Percentiles rank a stretch among this genome's conserved stretches.
Evolutionary conservation across 1,140 invertebrate species (phyloP).

Genomic region (Chironomus tepperi): DNA sequence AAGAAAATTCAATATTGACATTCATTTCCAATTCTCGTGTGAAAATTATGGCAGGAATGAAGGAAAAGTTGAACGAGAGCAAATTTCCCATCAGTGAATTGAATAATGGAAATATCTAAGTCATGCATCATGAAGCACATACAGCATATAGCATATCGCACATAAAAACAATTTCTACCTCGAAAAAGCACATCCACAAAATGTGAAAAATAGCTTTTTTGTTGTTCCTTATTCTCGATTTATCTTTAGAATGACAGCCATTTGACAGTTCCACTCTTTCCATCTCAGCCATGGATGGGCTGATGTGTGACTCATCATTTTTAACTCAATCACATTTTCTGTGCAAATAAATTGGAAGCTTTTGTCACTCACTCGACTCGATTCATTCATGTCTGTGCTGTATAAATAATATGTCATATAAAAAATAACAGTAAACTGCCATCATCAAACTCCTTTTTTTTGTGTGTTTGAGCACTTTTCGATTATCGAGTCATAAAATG

Average conservation of each 20-base stretch:
- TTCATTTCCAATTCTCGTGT: not conserved
- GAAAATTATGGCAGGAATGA: not conserved
- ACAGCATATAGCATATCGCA: not conserved
- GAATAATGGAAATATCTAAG: not conserved
- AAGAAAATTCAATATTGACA: not conserved
- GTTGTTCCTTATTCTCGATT: not conserved
- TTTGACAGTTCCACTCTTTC: not conserved
- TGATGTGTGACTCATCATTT: not conserved
- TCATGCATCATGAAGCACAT: not conserved
- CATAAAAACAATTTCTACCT: not conserved
- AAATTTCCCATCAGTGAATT: constrained; percentile 7
- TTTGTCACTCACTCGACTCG: not conserved
- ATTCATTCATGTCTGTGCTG: not conserved
- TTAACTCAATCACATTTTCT: not conserved
- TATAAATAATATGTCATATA: constrained; percentile 2
- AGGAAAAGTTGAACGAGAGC: not conserved
- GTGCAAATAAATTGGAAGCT: not conserved
- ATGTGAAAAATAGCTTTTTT: not conserved
- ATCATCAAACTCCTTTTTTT: not conserved
- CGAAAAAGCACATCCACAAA: not conserved
- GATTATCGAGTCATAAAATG: too few species aligned
- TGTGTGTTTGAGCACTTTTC: not conserved
- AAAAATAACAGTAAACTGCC: not conserved
- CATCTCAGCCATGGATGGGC: not conserved
- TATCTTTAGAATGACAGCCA: constrained; percentile 1